Base-by-base conservation (phyloP, 2,113 vertebrate genomes). In the Phrynocephalus versicolor region DNA sequence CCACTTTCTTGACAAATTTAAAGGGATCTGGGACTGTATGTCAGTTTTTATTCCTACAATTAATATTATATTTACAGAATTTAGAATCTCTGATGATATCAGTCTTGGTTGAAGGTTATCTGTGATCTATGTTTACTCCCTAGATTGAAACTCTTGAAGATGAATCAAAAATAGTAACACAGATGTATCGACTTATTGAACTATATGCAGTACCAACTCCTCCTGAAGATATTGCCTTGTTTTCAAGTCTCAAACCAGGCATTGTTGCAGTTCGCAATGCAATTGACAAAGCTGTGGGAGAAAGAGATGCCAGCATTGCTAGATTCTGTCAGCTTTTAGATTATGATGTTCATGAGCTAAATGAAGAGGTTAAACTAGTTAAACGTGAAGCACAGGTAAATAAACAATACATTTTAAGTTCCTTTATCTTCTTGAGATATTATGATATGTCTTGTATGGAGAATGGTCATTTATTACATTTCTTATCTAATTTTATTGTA, bases 161-260 rank as follows among this genome's bases (percentile, higher is more conserved):
- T 8, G 96, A 98, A 90, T 92, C 94, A 4, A 95, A 96, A 64
- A 76, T 87, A 2, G 95, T 97, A n/a, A 84, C 92, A 79, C 91
- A 96, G 84, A 97, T 98, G 97, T 97, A 98, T 90, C 92, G 93
- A 51, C 93, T 98, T 83, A 98, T 98, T 64, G 96, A 96, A 5
- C 93, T 83, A 0, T 97, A 97, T 81, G 91, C 93, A 4, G 91
- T 98, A 21, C 95, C 96, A 25, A 94, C 95, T 0, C 96, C 97
- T 12, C 95, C 97, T 6, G 97, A 98, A 79, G 98, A 98, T 93
- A 91, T 97, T 33, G 95, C 95, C 3, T 91, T 95, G 51, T 98
- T 96, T 57, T 92, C 95, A 14, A 97, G 96, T 19, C 93, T 98
- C 92, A 94, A 95, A 70, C 84, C 96, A 1, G 95, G 95, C 45